Conservation (phyloP, 2,888 invertebrate species). For the Hirudinaria manillensis region DNA sequence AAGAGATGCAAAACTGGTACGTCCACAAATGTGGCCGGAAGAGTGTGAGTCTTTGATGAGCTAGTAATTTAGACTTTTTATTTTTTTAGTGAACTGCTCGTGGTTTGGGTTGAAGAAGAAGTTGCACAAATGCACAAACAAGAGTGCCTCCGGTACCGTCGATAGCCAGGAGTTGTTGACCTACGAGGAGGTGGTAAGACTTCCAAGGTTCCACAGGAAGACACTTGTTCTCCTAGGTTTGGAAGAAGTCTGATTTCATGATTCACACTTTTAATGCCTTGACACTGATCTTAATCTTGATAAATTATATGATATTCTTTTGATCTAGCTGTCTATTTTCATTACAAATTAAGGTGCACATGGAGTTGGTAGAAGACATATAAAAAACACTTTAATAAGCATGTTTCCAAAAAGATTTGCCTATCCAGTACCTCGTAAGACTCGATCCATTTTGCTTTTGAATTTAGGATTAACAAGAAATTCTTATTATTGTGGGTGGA, state of each 20-base stretch:
- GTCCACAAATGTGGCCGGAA: neutral
- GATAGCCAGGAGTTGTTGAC: constrained; percentile 88
- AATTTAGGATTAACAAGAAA: neutral
- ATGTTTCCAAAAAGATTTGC: constrained; percentile 97
- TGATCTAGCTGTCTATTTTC: neutral
- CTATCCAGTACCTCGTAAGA: constrained; percentile 98
- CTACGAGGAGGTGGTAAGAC: constrained; percentile 95
- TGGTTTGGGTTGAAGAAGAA: constrained; percentile 90
- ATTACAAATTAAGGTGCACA: constrained; percentile 67
- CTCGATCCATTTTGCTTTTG: neutral
- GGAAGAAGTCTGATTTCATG: neutral
- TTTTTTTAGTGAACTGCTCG: constrained; percentile 88
- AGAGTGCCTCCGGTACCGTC: constrained; percentile 67
- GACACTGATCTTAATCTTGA: neutral
- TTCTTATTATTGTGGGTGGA: neutral
- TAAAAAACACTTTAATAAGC: constrained; percentile 95
- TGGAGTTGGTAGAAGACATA: constrained; percentile 95
- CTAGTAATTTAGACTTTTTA: neutral
- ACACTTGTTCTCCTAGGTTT: constrained; percentile 59
- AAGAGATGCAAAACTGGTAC: constrained; percentile 76
- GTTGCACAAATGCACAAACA: constrained; percentile 89
- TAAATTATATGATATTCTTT: neutral
- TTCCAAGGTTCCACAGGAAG: constrained; percentile 65
- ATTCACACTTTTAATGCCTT: neutral
- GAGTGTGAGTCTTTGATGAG: too few species aligned